Evolutionary conservation across 2,888 invertebrate species (phyloP).

Genomic region (Diarsia rubi): DNA sequence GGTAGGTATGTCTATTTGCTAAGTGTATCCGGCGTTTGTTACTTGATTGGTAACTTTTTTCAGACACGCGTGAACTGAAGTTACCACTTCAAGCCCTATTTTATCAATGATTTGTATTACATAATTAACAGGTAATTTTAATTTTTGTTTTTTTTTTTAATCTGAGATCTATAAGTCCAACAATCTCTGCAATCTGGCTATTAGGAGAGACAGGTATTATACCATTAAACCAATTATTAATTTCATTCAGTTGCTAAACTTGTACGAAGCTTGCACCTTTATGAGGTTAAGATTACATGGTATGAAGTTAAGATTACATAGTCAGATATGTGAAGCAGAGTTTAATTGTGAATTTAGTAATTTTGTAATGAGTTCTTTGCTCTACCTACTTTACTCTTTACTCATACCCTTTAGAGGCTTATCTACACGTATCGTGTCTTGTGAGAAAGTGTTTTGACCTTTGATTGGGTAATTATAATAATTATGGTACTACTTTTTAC

Average conservation of each 20-base stretch:
- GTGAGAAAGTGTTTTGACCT: no score
- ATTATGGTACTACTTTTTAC: background rate
- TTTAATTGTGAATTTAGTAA: background rate
- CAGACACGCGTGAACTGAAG: no score
- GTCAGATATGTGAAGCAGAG: background rate
- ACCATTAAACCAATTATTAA: background rate
- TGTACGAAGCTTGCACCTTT: background rate
- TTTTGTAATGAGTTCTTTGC: background rate
- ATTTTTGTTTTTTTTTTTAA: background rate
- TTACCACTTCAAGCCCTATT: background rate
- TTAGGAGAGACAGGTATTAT: background rate
- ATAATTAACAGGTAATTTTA: background rate
- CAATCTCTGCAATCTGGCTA: background rate
- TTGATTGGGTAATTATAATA: background rate
- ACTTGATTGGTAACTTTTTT: no score
- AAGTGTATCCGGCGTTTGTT: no score
- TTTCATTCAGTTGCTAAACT: background rate
- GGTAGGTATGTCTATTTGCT: no score
- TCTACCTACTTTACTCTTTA: background rate
- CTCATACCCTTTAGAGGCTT: background rate
- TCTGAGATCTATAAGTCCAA: background rate
- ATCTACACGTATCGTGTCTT: background rate
- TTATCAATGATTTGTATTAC: background rate
- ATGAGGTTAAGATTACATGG: background rate
- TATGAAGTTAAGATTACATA: background rate